Base-by-base conservation (phyloP, 2,113 vertebrate species). In the Chloebia gouldiae region DNA sequence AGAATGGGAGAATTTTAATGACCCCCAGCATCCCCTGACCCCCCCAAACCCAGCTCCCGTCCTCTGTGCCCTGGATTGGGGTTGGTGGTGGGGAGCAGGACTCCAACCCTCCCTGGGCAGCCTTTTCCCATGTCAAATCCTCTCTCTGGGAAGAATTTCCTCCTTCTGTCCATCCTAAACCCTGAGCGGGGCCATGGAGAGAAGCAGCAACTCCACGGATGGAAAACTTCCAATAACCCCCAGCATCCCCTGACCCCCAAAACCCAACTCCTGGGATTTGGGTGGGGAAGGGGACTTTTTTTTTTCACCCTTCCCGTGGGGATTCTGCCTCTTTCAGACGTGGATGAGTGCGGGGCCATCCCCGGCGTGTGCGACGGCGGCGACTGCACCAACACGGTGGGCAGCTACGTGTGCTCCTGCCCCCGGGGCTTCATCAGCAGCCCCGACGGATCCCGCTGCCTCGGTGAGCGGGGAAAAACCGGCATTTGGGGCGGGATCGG, bases 351-450 rank as follows among this genome's bases (percentile, higher is more conserved):
- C 83, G 98, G 98, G 44, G 97, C 98, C 12, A 96, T 98, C 65
- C 92, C 99, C 0, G 98, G 99, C 1, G 97, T 98, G 51, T 99
- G 99, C 31, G 99, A 99, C 1, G 98, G 99, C 2, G 99, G 99
- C 2, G 99, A 99, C 20, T 99, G 99, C 96, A 99, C 98, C 93
- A 99, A 99, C 98, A 99, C 99, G 0, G 99, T 97, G 10, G 99
- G 99, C 73, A 99, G 99, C 98, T 99, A 99, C 44, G 99, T 99
- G 33, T 99, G 99, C 93, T 97, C 98, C 31, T 99, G 99, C 77
- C 99, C 99, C 1, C 98, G 99, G 3, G 99, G 99, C 33, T 99
- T 98, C 60, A 90, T 97, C 92, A 98, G 98, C 93, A 99, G 99
- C 93, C 95, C 98, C 6, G 99, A 99, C 22, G 99, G 99, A 5